Conservation (phyloP, 2,797 vertebrate species). For the Cirrhinus mrigala region DNA sequence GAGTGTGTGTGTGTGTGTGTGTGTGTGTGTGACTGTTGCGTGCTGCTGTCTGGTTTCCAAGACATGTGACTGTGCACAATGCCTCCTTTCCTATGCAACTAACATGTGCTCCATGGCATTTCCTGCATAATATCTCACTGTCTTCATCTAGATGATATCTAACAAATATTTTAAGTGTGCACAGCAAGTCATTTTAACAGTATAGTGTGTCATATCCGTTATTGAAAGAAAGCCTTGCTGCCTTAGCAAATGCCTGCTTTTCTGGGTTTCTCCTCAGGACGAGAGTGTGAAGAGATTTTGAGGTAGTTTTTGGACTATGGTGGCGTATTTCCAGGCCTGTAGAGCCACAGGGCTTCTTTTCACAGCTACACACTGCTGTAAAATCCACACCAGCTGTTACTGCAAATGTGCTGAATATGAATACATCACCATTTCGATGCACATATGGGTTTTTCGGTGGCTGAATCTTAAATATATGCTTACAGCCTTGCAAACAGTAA, state of each 20-base stretch:
- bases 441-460: neutral
- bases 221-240: neutral
- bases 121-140: slow-evolving; percentile 58
- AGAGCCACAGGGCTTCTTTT: slow-evolving; percentile 39
- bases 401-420: slow-evolving; percentile 53
- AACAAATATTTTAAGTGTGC: neutral
- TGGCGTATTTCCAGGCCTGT: neutral
- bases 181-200: slow-evolving; percentile 1
- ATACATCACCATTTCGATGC: slow-evolving; percentile 25
- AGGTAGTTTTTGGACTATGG: slow-evolving; percentile 3
- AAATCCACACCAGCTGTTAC: slow-evolving; percentile 62
- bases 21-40: slow-evolving; percentile 43
- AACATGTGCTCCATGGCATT: slow-evolving; percentile 72
- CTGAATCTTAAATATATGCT: neutral
- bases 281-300: slow-evolving; percentile 1
- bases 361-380: slow-evolving; percentile 45
- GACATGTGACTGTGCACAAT: slow-evolving; percentile 72
- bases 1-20: slow-evolving; percentile 49
- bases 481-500: neutral
- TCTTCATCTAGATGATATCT: slow-evolving; percentile 46
- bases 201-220: neutral
- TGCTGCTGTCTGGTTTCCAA: slow-evolving; percentile 66
- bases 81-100: slow-evolving; percentile 63
- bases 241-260: neutral
- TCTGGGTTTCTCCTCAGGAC: neutral